Conservation (phyloP, 1,140 invertebrate genomes). For the Phenacoccus solenopsis region DNA sequence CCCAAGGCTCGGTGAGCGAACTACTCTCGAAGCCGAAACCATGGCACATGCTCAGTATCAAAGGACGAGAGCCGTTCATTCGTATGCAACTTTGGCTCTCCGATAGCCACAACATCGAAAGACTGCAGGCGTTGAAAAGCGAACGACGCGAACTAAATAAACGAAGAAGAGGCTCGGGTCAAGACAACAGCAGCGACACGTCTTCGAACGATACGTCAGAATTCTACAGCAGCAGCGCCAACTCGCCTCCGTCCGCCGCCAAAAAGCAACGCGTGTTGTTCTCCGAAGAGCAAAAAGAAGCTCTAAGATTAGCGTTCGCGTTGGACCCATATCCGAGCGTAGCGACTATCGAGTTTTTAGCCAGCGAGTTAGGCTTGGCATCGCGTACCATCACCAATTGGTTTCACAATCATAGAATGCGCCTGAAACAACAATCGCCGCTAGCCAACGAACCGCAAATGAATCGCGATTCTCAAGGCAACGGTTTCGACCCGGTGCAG, state of each 20-base stretch:
- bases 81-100: constrained; percentile 95
- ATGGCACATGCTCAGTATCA: constrained; percentile 98
- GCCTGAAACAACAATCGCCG: constrained; percentile 79
- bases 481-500: constrained; percentile 71
- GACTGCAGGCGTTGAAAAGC: constrained; percentile 72
- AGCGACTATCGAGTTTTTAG: constrained; percentile 87
- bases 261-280: constrained; percentile 88
- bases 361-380: constrained; percentile 78
- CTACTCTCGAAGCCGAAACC: constrained; percentile 94
- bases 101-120: constrained; percentile 85
- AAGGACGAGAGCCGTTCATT: constrained; percentile 94
- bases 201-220: constrained; percentile 79
- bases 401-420: constrained; percentile 99
- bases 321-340: constrained; percentile 94
- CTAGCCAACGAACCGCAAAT: constrained; percentile 33
- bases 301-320: constrained; percentile 79
- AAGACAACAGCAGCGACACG: constrained; percentile 69
- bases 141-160: constrained; percentile 82
- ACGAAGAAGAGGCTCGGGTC: constrained; percentile 44
- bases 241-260: constrained; percentile 50
- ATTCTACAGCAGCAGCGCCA: constrained; percentile 63
- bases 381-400: constrained; percentile 95
- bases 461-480: constrained; percentile 47
- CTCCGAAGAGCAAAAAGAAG: constrained; percentile 96
- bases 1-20: constrained; percentile 94